Percentiles rank a stretch among this genome's conserved stretches.
phyloP scores from a whole-genome alignment of 2,797 vertebrate species.

The Parauchenoglanis ngamensis region DNA sequence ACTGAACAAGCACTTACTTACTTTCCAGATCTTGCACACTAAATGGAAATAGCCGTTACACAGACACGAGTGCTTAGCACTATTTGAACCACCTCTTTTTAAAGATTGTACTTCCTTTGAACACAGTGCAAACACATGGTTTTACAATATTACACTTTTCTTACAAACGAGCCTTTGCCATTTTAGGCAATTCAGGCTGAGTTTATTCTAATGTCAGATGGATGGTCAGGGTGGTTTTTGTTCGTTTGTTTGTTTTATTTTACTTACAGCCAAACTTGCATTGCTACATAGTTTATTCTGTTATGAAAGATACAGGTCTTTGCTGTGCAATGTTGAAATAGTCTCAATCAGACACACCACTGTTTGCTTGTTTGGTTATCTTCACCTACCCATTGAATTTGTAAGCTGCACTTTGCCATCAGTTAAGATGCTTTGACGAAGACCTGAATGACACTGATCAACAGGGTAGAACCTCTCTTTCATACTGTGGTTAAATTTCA shows the following conservation, averaged over 20 bases:
- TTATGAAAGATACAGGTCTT: conserved; percentile 35
- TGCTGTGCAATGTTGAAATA: conserved; percentile 46
- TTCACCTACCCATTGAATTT: conserved; percentile 48
- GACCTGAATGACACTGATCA: conserved; percentile 18
- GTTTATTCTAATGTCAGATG: conserved; percentile 23
- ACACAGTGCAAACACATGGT: conserved; percentile 18
- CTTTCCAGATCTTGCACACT: conserved; percentile 25
- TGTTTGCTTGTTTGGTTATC: conserved; percentile 51
- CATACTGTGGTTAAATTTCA: conserved; percentile 10
- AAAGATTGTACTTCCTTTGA: conserved; percentile 2
- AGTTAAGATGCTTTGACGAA: conserved; percentile 26
- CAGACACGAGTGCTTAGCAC: not conserved
- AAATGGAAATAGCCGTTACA: conserved; percentile 6
- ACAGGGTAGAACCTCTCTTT: conserved; percentile 24
- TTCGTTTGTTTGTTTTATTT: not conserved
- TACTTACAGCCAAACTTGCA: conserved; percentile 14
- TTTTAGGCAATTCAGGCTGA: not conserved
- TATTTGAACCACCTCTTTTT: not conserved
- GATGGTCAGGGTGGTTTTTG: conserved; percentile 33
- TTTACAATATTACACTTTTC: conserved; percentile 20
- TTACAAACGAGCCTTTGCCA: conserved; percentile 5
- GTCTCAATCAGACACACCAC: conserved; percentile 3
- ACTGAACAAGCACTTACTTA: conserved; percentile 50
- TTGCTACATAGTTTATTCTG: conserved; percentile 17
- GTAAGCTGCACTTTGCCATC: conserved; percentile 52